Base-by-base conservation (phyloP, 37 sponge, comb jelly and placozoan species). In the Beroe forskalii region DNA sequence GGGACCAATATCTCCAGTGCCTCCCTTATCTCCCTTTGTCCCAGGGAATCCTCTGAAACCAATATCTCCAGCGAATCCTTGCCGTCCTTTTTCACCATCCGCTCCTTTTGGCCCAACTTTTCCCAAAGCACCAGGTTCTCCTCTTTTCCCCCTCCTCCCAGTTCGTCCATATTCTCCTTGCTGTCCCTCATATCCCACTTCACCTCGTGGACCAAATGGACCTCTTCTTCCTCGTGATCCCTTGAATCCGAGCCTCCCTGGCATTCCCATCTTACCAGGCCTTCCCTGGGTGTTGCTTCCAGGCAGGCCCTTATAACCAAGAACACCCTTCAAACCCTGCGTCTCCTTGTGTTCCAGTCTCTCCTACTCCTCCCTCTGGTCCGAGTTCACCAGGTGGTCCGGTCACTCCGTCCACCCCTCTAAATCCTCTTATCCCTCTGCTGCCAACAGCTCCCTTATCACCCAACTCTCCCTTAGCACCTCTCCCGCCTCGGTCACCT, bases 11-110 rank as follows among this genome's bases (percentile, higher is more conserved):
- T 28, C 38, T 20, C 72, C 72, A 36, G 35, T 17, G 4, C 0
- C 35, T 32, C 72, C 72, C 4, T 35, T 27, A 14, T 32, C 39
- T 14, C 72, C 72, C 72, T 32, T 69, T 9, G 72, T 69, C 19
- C 72, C 72, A 35, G 72, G 72, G 72, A 69, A 69, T 2, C 72
- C 72, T 69, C 72, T 69, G 38, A 69, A 69, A 36, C 86, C 86
- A 12, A 33, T 32, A 43, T 32, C 20, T 35, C 86, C 86, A 19
- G 1, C 3, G 55, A 80, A 44, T 23, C 86, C 86, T 27, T 80
- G 86, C 4, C 17, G 14, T 80, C 86, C 86, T 30, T 44, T 43
- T 19, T 44, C 40, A 0, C 86, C 86, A 44, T 9, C 35, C 9
- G 14, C 55, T 43, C 86, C 86, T 42, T 80, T 80, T 0, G 37